phyloP scores from a whole-genome alignment of 2,888 invertebrate genomes.

The Cantharis lateralis region DNA sequence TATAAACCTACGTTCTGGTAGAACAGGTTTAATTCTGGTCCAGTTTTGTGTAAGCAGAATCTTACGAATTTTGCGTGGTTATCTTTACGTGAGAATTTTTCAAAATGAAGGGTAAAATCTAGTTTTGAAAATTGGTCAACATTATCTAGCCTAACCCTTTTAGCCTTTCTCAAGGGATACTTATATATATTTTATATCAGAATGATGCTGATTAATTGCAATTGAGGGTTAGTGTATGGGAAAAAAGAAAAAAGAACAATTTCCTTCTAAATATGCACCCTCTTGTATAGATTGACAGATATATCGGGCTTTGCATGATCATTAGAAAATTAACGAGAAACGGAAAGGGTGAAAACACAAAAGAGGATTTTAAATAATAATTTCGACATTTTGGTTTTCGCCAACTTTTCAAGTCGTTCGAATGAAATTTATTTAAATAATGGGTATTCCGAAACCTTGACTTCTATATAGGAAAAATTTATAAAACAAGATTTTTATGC shows the following conservation, averaged over 20 bases:
- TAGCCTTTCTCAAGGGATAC: slow-evolving; percentile 23
- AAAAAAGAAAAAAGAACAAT: slow-evolving; percentile 22
- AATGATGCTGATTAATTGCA: slow-evolving; percentile 31
- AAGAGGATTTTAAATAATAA: not conserved
- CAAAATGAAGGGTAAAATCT: slow-evolving; percentile 18
- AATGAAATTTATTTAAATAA: not conserved
- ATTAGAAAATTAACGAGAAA: not conserved
- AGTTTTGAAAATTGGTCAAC: slow-evolving; percentile 21
- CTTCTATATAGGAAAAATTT: not conserved
- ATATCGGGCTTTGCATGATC: not conserved
- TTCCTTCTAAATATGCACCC: slow-evolving; percentile 23
- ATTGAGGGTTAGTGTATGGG: slow-evolving; percentile 25
- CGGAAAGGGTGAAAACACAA: not conserved
- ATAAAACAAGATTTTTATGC: not conserved
- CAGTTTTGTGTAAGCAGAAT: slow-evolving; percentile 22
- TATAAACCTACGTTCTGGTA: slow-evolving; percentile 21
- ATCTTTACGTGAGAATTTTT: slow-evolving; percentile 31
- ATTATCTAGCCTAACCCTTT: slow-evolving; percentile 18
- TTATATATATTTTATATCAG: slow-evolving; percentile 24
- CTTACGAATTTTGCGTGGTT: slow-evolving; percentile 22
- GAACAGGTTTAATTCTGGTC: slow-evolving; percentile 28
- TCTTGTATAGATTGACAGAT: not conserved
- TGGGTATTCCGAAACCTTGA: not conserved
- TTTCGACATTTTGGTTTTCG: not conserved
- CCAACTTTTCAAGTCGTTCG: not conserved